phyloP scores from a whole-genome alignment of 2,888 invertebrate species.

The Meta bourneti region DNA sequence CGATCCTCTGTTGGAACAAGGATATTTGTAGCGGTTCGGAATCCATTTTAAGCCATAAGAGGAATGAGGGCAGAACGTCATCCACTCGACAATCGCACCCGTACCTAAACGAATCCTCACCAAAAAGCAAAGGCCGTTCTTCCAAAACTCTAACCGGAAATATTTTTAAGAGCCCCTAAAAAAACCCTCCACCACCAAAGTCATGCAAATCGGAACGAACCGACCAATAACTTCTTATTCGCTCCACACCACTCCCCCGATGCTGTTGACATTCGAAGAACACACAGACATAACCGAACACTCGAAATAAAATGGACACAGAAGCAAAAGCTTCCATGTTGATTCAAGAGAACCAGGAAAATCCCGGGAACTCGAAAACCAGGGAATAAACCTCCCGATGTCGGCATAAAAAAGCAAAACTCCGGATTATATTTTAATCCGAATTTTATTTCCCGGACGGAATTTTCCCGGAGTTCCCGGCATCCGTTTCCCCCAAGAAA shows the following conservation, averaged over 20 bases:
- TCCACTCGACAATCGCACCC: too few relatives aligned
- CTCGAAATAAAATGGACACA: not conserved
- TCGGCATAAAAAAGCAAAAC: not conserved
- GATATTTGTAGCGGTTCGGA: too few relatives aligned
- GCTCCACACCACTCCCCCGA: not conserved
- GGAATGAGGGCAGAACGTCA: too few relatives aligned
- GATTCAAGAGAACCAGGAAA: not conserved
- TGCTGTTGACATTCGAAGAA: not conserved
- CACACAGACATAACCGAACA: not conserved
- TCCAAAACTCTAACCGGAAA: too few relatives aligned
- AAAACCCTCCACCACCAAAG: not conserved
- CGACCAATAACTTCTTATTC: not conserved
- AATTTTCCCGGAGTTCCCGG: not conserved
- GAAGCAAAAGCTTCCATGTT: not conserved
- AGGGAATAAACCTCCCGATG: not conserved
- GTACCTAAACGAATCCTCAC: too few relatives aligned
- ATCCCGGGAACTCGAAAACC: not conserved
- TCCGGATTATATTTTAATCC: not conserved
- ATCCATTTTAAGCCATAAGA: too few relatives aligned
- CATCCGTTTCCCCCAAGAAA: too few relatives aligned
- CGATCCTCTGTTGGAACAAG: too few relatives aligned
- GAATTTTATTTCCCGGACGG: conserved; percentile 3
- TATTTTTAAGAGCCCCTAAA: too few relatives aligned
- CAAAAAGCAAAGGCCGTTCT: too few relatives aligned
- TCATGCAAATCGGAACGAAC: not conserved